These are phyloP conservation scores for Aplodontia rufa DNA, from an alignment of 2,113 vertebrate genomes.

Conservation along the genomic window DNA sequence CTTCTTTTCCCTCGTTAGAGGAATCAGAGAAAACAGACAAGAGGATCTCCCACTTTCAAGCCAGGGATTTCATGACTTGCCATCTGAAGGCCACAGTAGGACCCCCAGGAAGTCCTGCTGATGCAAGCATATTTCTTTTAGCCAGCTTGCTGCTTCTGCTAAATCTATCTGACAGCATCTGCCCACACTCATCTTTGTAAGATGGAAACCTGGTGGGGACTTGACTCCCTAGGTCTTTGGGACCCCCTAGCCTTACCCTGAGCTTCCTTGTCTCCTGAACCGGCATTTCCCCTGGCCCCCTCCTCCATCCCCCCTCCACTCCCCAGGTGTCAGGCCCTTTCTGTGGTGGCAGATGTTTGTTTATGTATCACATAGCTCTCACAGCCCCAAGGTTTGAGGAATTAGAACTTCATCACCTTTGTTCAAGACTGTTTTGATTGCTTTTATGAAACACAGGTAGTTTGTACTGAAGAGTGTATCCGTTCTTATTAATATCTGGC, in stretches of 20 bases:
- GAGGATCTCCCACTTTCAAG: not conserved
- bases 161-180: not conserved
- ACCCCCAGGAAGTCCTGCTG: not conserved
- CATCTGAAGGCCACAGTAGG: not conserved
- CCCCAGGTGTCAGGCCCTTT: slow-evolving; percentile 10
- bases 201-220: not conserved
- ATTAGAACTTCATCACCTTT: not conserved
- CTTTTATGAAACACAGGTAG: not conserved
- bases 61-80: not conserved
- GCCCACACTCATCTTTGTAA: not conserved
- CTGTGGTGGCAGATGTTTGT: not conserved
- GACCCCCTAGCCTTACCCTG: not conserved
- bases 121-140: not conserved
- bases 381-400: not conserved
- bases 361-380: not conserved
- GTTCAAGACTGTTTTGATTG: not conserved
- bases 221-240: not conserved
- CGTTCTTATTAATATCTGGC: not conserved
- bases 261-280: not conserved
- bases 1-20: not conserved
- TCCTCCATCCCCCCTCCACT: not conserved
- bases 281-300: not conserved
- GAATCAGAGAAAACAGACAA: slow-evolving; percentile 5
- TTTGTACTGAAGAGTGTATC: not conserved
- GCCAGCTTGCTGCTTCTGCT: not conserved